Percentiles rank a stretch among this genome's conserved stretches.
phyloP scores from a whole-genome alignment of 1,140 invertebrate species.

The Hydropsyche tenuis region DNA sequence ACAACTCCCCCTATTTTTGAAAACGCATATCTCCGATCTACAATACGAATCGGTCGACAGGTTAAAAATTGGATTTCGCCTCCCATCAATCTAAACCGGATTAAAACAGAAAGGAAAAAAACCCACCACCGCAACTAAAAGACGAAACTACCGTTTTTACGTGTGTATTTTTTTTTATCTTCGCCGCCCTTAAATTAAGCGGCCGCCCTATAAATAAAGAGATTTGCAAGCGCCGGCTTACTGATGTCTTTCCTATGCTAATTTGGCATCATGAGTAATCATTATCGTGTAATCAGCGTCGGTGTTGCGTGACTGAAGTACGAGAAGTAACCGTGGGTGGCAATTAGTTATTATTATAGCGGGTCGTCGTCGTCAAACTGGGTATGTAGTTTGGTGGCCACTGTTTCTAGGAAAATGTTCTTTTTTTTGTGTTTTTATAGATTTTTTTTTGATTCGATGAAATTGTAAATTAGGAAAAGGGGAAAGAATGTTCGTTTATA shows the following conservation, averaged over 20 bases:
- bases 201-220: conserved; percentile 31
- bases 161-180: conserved; percentile 14
- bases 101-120: conserved; percentile 3
- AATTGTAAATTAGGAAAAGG: too few species aligned
- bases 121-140: neutral
- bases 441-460: too few species aligned
- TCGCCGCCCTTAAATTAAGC: conserved; percentile 6
- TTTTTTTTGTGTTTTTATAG: too few species aligned
- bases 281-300: conserved; percentile 26
- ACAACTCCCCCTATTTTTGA: neutral
- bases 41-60: conserved; percentile 10
- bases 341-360: conserved; percentile 23
- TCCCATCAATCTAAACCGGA: conserved; percentile 7
- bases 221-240: conserved; percentile 32
- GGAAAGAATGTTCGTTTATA: too few species aligned
- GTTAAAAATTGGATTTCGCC: conserved; percentile 21
- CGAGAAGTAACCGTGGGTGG: too few species aligned
- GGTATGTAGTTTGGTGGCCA: too few species aligned
- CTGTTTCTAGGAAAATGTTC: too few species aligned
- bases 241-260: conserved; percentile 40
- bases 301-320: conserved; percentile 34
- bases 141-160: conserved; percentile 1
- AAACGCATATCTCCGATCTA: neutral
- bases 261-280: conserved; percentile 34
- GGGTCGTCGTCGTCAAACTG: neutral